Evolutionary conservation across 2,888 invertebrate species (phyloP), one percentile per base, ranked within the genome.

Genomic region (Nezara viridula): DNA sequence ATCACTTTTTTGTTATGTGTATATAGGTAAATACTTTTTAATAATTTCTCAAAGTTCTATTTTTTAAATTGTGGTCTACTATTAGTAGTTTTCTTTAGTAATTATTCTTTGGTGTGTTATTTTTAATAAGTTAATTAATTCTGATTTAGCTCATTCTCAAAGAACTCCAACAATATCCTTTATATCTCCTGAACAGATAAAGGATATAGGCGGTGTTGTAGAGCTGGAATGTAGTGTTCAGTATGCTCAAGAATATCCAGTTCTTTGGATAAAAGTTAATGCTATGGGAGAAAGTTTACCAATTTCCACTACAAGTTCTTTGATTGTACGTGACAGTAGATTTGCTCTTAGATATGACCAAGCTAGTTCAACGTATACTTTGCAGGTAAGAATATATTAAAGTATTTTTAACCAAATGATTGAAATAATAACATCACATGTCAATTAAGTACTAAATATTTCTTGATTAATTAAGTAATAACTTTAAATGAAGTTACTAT

Each of bases 181-280:
- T 92, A 97, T 98, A 91, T 96, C 98, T 0, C 98, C 98, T 92
- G 97, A 97, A 92, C 98, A 98, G 94, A 97, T 98, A 86, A 95
- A 97, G 92, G 98, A 98, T 92, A 98, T 98, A 90, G 98, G 98
- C 1, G 96, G 97, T 10, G 96, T 96, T 12, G 97, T 97, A 0
- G 97, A 98, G 92, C 93, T 98, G 91, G 96, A 96, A 90, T 98
- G 98, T 92, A 97, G 97, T 0, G 97, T 98, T 0, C 97, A 98
- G 92, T 98, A 98, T 92, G 96, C 96, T 0, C 95, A 96, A 91
- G 97, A 98, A 89, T 98, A 97, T 93, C 96, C 98, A 0, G 97
- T 98, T 19, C 93, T 98, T 88, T 98, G 98, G 96, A 91, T 95
- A 91, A 96, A 96, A 93, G 93, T 94, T 9, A 95, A 95, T 91